Percentiles rank a stretch among this genome's conserved stretches.
Evolutionary conservation across 2,797 vertebrate species (phyloP).

Genomic region (Onychomys torridus): DNA sequence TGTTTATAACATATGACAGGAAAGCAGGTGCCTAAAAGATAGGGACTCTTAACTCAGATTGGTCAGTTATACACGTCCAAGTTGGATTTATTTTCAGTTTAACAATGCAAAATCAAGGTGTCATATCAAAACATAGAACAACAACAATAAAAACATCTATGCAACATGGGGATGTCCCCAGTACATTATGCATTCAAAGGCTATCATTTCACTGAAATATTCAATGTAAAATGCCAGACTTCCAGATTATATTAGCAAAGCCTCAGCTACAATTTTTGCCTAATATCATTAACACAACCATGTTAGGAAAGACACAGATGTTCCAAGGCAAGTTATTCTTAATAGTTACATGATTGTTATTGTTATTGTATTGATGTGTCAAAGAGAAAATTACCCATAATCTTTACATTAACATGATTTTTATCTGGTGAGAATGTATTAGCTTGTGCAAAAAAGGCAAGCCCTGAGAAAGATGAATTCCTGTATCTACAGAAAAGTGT

Average conservation of each 20-base stretch:
- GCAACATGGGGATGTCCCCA: not conserved
- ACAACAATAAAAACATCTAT: not conserved
- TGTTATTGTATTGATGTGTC: not conserved
- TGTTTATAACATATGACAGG: slow-evolving; percentile 4
- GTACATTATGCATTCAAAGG: not conserved
- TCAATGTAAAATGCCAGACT: slow-evolving; percentile 24
- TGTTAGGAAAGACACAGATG: not conserved
- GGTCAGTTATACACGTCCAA: not conserved
- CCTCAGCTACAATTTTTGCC: not conserved
- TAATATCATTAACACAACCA: not conserved
- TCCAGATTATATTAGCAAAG: not conserved
- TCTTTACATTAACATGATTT: not conserved
- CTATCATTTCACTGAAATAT: slow-evolving; percentile 22
- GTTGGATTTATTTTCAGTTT: not conserved
- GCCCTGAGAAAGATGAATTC: not conserved
- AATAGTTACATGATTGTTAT: not conserved
- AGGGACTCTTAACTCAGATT: not conserved
- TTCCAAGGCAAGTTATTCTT: not conserved
- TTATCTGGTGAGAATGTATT: not conserved
- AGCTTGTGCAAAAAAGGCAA: not conserved
- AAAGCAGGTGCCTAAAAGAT: not conserved
- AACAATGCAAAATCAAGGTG: slow-evolving; percentile 27
- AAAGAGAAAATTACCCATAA: not conserved
- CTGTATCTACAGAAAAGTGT: slow-evolving; percentile 17
- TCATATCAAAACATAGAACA: not conserved